Conservation (phyloP, 2,888 invertebrate genomes). For the Netelia fuscicornis region DNA sequence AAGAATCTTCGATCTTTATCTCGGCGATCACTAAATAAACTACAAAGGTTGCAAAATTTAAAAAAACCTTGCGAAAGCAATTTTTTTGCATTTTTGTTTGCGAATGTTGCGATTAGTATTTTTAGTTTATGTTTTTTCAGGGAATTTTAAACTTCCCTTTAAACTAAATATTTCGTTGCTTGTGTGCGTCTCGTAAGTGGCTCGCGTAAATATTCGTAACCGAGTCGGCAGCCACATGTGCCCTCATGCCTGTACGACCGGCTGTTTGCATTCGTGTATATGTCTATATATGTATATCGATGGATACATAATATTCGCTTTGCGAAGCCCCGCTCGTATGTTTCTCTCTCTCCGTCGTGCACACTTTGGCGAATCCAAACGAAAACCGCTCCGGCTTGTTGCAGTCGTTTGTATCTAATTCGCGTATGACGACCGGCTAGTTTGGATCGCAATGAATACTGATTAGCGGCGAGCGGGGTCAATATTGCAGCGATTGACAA, state of each 20-base stretch:
- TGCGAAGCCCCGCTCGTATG: conserved; percentile 26
- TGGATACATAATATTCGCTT: background rate
- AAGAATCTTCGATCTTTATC: too few relatives aligned
- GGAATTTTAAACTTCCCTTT: too few relatives aligned
- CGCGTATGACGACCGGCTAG: too few relatives aligned
- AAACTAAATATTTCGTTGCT: background rate
- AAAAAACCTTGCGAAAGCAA: too few relatives aligned
- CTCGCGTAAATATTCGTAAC: background rate
- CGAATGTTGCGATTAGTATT: too few relatives aligned
- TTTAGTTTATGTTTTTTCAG: too few relatives aligned
- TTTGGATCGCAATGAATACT: background rate
- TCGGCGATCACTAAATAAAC: too few relatives aligned
- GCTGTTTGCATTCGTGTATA: background rate
- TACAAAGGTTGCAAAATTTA: too few relatives aligned
- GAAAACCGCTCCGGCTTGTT: background rate
- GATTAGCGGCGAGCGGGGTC: background rate
- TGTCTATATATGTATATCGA: background rate
- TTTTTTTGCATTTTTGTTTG: too few relatives aligned
- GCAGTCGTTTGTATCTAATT: background rate
- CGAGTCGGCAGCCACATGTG: background rate
- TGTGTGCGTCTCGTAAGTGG: background rate
- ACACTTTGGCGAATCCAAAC: background rate
- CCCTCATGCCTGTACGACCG: background rate
- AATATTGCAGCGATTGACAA: background rate
- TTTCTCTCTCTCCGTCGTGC: background rate